These are phyloP conservation scores for Uloborus plumipes DNA, from an alignment of 2,888 invertebrate genomes.

Conservation along the genomic window DNA sequence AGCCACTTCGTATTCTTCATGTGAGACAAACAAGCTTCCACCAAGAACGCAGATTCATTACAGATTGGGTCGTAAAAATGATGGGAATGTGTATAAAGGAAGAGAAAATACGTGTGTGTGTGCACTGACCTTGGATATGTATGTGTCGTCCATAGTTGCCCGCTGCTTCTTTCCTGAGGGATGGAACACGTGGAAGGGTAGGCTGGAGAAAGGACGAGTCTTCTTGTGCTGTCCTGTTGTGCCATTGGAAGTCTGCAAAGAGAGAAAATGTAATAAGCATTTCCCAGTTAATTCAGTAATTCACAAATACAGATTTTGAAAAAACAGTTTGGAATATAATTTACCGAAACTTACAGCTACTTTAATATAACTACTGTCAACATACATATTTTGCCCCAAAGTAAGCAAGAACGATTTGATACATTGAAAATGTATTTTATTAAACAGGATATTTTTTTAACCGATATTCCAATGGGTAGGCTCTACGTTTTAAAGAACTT, in stretches of 20 bases:
- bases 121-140: slow-evolving; percentile 47
- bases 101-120: not conserved
- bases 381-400: too few species aligned
- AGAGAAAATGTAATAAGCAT: not conserved
- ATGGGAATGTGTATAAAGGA: not conserved
- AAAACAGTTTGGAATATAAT: too few species aligned
- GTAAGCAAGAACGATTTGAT: too few species aligned
- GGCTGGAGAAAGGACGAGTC: slow-evolving; percentile 58
- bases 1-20: not conserved
- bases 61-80: not conserved
- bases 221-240: slow-evolving; percentile 40
- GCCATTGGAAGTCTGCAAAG: slow-evolving; percentile 29
- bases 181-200: slow-evolving; percentile 57
- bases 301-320: not conserved
- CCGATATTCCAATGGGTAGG: too few species aligned
- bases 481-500: too few species aligned
- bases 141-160: slow-evolving; percentile 54
- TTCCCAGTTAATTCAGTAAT: not conserved
- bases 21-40: not conserved
- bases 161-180: slow-evolving; percentile 53
- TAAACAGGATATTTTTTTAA: too few species aligned
- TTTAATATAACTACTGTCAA: too few species aligned
- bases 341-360: too few species aligned
- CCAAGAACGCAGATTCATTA: not conserved
- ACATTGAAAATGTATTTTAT: too few species aligned